Conservation (phyloP, 2,888 invertebrate genomes). For the Stratiomys singularior region DNA sequence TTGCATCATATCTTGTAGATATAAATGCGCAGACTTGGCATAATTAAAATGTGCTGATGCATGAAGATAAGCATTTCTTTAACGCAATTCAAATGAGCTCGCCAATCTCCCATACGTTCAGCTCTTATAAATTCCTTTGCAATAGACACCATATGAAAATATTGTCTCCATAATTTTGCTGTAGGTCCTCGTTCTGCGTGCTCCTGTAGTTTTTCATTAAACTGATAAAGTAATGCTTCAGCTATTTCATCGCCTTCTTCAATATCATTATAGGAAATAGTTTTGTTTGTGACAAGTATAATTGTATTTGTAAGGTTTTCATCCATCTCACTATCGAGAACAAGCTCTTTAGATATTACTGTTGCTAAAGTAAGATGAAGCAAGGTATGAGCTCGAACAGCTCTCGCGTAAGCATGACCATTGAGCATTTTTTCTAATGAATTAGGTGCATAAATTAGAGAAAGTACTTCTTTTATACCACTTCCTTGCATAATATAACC, state of each 20-base stretch:
- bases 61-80: conserved; percentile 62
- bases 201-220: too few relatives aligned
- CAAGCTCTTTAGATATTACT: conserved; percentile 56
- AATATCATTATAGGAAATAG: conserved; percentile 58
- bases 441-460: conserved; percentile 56
- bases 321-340: conserved; percentile 55
- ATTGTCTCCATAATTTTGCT: conserved; percentile 59
- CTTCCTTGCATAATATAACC: conserved; percentile 62
- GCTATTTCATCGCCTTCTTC: conserved; percentile 57
- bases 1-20: conserved; percentile 56
- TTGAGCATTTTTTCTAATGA: conserved; percentile 57
- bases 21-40: conserved; percentile 57
- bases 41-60: conserved; percentile 58
- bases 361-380: conserved; percentile 57
- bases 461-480: conserved; percentile 59
- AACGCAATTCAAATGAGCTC: conserved; percentile 59
- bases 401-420: conserved; percentile 55
- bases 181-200: too few relatives aligned
- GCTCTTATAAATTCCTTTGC: conserved; percentile 61
- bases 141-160: conserved; percentile 60
- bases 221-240: too few relatives aligned
- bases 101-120: conserved; percentile 60
- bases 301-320: background rate
- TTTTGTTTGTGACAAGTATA: conserved; percentile 50
- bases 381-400: conserved; percentile 53